A percentile compares a stretch with the other conserved stretches of the same genome.
Conservation (phyloP, 2,888 invertebrate genomes). For the Monopis laevigella region DNA sequence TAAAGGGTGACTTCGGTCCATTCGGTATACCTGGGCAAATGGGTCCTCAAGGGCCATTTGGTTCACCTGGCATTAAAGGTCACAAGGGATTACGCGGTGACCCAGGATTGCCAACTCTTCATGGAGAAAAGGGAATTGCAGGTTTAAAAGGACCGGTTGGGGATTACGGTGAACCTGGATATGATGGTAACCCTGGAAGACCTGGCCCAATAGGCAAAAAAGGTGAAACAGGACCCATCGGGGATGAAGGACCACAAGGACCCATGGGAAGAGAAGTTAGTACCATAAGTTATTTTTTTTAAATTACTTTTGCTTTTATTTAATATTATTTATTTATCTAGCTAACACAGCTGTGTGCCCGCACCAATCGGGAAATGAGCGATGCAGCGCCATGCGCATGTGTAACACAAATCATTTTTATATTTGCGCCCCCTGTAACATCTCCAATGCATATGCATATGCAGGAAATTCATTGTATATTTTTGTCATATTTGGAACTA, state of each 20-base stretch:
- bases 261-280: constrained; percentile 65
- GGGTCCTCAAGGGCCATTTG: constrained; percentile 65
- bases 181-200: constrained; percentile 60
- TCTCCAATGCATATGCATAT: too few species aligned
- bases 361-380: too few species aligned
- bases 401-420: too few species aligned
- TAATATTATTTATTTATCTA: constrained; percentile 3
- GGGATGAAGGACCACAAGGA: constrained; percentile 69
- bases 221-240: constrained; percentile 50
- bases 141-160: constrained; percentile 65
- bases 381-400: too few species aligned
- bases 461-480: too few species aligned
- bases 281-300: constrained; percentile 1
- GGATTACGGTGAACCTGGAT: constrained; percentile 66
- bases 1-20: constrained; percentile 71
- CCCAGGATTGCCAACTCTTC: constrained; percentile 51
- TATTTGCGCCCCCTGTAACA: too few species aligned
- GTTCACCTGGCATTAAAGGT: constrained; percentile 70
- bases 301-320: neutral
- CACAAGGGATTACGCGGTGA: constrained; percentile 59
- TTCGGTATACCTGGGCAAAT: constrained; percentile 49
- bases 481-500: too few species aligned
- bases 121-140: constrained; percentile 39
- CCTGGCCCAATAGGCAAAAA: constrained; percentile 55
- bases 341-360: too few species aligned